Base-by-base conservation (phyloP, 2,797 vertebrate species). In the Psittacula echo region DNA sequence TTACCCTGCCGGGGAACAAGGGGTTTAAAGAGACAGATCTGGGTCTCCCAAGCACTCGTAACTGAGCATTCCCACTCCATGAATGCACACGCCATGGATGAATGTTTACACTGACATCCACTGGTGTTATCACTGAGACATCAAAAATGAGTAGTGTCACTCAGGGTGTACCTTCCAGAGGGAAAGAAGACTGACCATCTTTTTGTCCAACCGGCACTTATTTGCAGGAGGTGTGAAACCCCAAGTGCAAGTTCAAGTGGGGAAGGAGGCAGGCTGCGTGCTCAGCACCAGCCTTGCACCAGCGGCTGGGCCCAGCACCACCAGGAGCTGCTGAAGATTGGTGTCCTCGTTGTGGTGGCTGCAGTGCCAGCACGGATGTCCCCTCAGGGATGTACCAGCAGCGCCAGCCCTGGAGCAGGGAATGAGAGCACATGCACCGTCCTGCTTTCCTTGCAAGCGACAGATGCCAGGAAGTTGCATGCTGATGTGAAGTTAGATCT, bases 1-100 rank as follows among this genome's bases (percentile, higher is more conserved):
- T 4, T 13, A 5, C 45, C 58, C n/a, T 54, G 34, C 48, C 0
- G 3, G 21, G 51, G 20, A n/a, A 4, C 0, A 5, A 48, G 24
- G 2, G 16, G 9, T 3, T 27, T 6, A 34, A 3, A 22, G 23
- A 6, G 50, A 10, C 75, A 62, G 83, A 2, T 13, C 39, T 8
- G 10, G 58, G 3, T 22, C 37, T 51, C 44, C 5, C 0, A 41
- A 3, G 8, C 47, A 45, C 21, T 7, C 6, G 0, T 18, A 2
- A 6, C 3, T 23, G 12, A 54, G 30, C 17, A 1, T 20, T 17
- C 39, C 29, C 3, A 0, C 10, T 3, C 1, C 10, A 11, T 2
- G 42, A 75, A 16, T 37, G 8, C 32, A 2, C 0, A 0, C 0
- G 0, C 37, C 13, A 56, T 54, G 4, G 27, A 8, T 2, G 10